A percentile compares a stretch with the other conserved stretches of the same genome.
phyloP scores from a whole-genome alignment of 1,140 invertebrate species.

The Plectrocnemia conspersa region DNA sequence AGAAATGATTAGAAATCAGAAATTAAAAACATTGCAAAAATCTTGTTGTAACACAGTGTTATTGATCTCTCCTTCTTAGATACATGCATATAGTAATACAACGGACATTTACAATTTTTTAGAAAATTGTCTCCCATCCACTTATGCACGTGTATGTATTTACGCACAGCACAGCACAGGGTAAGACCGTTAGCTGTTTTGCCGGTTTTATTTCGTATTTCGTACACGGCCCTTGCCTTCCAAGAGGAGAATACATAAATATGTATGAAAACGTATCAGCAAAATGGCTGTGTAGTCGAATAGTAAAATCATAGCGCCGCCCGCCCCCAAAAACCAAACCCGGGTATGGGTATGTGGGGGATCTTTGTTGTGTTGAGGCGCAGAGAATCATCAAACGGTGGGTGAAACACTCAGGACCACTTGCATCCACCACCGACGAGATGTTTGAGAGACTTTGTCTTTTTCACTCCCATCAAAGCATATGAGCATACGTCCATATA shows the following conservation, averaged over 20 bases:
- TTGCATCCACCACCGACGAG: too few species aligned
- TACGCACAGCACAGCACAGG: neutral
- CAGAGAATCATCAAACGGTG: too few species aligned
- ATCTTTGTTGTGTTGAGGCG: too few species aligned
- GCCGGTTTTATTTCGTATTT: constrained; percentile 30
- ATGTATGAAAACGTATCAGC: constrained; percentile 33
- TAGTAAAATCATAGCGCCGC: constrained; percentile 21
- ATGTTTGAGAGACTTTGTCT: constrained; percentile 2
- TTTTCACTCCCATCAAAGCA: neutral
- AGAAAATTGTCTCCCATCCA: neutral
- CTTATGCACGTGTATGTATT: neutral
- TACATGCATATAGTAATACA: neutral
- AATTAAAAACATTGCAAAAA: too few species aligned
- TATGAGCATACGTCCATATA: too few species aligned
- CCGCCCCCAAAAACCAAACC: too few species aligned
- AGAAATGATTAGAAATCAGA: too few species aligned
- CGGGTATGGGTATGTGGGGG: too few species aligned
- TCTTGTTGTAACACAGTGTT: too few species aligned
- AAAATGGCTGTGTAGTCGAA: constrained; percentile 25
- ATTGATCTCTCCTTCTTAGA: too few species aligned
- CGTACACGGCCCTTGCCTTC: constrained; percentile 18
- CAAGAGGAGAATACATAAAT: constrained; percentile 33
- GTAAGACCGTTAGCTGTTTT: constrained; percentile 23
- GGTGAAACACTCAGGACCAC: too few species aligned
- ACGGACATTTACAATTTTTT: neutral